Evolutionary conservation across 2,888 invertebrate genomes (phyloP), one percentile per base, ranked within the genome.

Genomic region (Stramonita haemastoma): DNA sequence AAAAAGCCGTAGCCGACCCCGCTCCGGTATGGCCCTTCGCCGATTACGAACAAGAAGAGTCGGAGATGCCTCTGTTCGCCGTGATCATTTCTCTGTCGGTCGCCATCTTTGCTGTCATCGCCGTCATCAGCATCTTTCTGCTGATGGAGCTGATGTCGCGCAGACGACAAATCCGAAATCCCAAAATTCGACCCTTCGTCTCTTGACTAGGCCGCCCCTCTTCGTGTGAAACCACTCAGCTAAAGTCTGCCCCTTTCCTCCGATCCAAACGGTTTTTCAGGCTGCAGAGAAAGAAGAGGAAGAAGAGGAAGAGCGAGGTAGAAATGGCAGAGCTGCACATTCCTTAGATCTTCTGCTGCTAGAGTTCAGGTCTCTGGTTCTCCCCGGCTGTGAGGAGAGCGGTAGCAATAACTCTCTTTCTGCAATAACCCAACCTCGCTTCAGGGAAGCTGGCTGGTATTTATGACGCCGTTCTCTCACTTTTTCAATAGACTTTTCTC

Each of bases 81-180:
- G 93, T 93, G 17, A 91, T 93, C 70, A 91, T 92, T 66, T 93
- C 93, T n/a, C 91, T 93, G n/a, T 91, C 91, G 22, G 92, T 92
- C 56, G 92, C 93, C 60, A 91, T 93, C 34, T 90, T 92, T 79
- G 93, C 93, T 46, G 92, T 92, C 0, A 89, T 92, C 79, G 91
- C 89, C 34, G 89, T 93, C n/a, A 93, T 93, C 81, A 91, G 91
- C 26, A 90, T 90, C 29, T 93, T 91, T 81, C 90, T 92, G 86
- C 86, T 93, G 19, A 87, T 91, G 90, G 93, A 93, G 86, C 86
- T 92, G 77, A 87, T 91, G 86, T 86, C 91, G 19, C 57, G 92
- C 66, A 46, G 92, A 19, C 91, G 91, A 19, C 92, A 92, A 36
- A 86, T 92, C 19, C 89, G 93, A 29, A 91, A 91, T 87, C 91